Percentiles rank a stretch among this genome's conserved stretches.
Evolutionary conservation across 2,888 invertebrate genomes (phyloP).

Genomic region (Drosophila hawaiiensis): DNA sequence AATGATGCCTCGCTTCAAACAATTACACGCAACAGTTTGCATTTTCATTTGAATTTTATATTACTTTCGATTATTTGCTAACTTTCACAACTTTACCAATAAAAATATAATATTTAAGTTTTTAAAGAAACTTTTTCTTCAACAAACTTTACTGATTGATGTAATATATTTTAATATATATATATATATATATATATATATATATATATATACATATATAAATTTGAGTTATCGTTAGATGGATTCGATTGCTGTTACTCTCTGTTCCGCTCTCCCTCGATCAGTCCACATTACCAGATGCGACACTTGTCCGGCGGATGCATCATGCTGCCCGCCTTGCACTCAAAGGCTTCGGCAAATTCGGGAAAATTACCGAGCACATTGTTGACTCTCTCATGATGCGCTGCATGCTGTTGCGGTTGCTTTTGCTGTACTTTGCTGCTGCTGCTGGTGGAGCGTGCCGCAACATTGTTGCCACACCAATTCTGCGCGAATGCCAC

Average conservation of each 20-base stretch:
- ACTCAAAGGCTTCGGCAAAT: conserved; percentile 74
- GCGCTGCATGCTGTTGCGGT: conserved; percentile 64
- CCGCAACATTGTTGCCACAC: conserved; percentile 64
- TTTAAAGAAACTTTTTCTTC: not conserved
- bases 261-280: not conserved
- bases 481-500: conserved; percentile 82
- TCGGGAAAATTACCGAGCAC: conserved; percentile 79
- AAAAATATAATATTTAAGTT: not conserved
- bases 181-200: too few species aligned
- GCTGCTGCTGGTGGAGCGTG: conserved; percentile 4
- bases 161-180: too few species aligned
- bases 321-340: conserved; percentile 67
- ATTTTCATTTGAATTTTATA: not conserved
- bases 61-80: not conserved
- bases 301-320: conserved; percentile 81
- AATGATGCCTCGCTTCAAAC: not conserved
- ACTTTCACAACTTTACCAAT: not conserved
- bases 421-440: conserved; percentile 48
- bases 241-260: not conserved
- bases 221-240: not conserved
- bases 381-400: conserved; percentile 81
- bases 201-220: not conserved
- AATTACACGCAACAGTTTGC: conserved; percentile 1
- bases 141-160: not conserved
- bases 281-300: conserved; percentile 71